Percentiles rank a stretch among this genome's conserved stretches.
Conservation (phyloP, 2,797 vertebrate genomes). For the Sphenodon punctatus region DNA sequence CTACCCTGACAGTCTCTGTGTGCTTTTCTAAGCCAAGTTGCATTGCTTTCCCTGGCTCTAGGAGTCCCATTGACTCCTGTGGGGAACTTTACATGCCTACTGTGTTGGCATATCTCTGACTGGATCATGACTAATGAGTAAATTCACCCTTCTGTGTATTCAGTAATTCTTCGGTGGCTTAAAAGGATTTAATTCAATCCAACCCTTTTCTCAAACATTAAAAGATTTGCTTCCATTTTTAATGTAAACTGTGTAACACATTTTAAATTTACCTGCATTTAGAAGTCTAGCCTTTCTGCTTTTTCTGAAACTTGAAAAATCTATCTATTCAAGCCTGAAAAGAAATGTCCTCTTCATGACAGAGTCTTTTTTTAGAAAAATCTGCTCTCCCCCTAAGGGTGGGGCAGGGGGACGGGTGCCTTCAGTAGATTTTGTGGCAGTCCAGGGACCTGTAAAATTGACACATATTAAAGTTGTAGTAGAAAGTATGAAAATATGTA, state of each 20-base stretch:
- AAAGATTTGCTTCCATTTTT: not conserved
- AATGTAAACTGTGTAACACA: too few species aligned
- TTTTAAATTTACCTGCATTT: not conserved
- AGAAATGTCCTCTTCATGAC: not conserved
- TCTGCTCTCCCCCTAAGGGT: not conserved
- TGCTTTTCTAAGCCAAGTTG: too few species aligned
- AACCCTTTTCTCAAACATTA: not conserved
- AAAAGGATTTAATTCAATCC: not conserved
- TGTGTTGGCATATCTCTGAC: too few species aligned
- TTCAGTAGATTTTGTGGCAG: not conserved
- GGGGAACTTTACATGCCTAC: too few species aligned
- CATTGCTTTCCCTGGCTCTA: too few species aligned
- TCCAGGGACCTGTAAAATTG: not conserved
- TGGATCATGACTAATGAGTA: too few species aligned
- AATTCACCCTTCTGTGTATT: not conserved
- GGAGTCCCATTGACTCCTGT: too few species aligned
- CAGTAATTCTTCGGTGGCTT: not conserved
- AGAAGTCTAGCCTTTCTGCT: not conserved
- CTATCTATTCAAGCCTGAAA: not conserved
- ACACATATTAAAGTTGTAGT: not conserved
- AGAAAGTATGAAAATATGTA: not conserved
- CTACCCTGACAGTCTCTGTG: too few species aligned
- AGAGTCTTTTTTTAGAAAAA: not conserved
- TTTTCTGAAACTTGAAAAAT: not conserved
- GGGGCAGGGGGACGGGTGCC: not conserved